Base-by-base conservation (phyloP, 2,797 vertebrate species). In the Chromobotia macracanthus region DNA sequence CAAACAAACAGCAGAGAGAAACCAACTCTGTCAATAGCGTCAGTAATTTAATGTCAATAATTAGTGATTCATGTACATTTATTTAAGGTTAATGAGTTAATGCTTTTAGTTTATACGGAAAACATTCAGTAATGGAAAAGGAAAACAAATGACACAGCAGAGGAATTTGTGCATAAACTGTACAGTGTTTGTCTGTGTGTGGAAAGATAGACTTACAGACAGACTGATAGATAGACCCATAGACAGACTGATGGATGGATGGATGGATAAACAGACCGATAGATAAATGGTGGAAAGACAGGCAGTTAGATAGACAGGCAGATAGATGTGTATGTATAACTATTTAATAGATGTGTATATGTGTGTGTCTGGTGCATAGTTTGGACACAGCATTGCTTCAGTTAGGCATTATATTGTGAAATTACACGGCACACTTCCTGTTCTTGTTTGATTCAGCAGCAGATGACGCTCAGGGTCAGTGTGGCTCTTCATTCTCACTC, bases 331-430 rank as follows among this genome's bases (percentile, higher is more conserved):
- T 53, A n/a, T 19, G 51, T 53, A 3, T 53, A 28, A 2, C 4
- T 28, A 28, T 28, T 4, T 28, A 4, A 2, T 28, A 28, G 28
- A 28, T 4, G 19, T 55, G 55, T 23, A 23, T 56, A 7, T 6
- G 3, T 53, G 18, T 53, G 13, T 51, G 50, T 51, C 12, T 50
- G 48, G 31, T 35, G 6, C 13, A 10, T n/a, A n/a, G n/a, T 55
- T 5, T 55, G 51, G 6, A 2, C 8, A 19, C 6, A 55, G n/a
- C n/a, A 10, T 8, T 46, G 50, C 18, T 73, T 19, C 28, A 48
- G 58, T 38, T 75, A 58, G 35, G 35, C 74, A 58, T 51, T 28
- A 35, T 21, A 4, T 5, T 67, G 16, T 76, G 23, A 67, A 41
- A 75, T 68, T 23, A 23, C 53, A 48, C 23, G 3, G 25, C 58